Conservation (phyloP, 2,888 invertebrate species). For the Mantis religiosa region DNA sequence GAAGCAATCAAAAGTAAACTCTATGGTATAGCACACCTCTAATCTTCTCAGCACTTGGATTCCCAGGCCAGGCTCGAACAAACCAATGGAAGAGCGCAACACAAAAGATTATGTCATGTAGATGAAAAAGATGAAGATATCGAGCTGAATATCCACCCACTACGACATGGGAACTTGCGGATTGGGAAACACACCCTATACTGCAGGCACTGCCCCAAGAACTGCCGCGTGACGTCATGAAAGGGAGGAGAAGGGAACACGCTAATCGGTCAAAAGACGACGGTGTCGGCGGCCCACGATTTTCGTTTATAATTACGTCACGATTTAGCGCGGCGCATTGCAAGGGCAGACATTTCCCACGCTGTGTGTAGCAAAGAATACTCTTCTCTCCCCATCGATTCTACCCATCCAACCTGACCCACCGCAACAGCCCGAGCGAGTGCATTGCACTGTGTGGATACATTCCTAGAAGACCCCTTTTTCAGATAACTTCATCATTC, state of each 20-base stretch:
- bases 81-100: no score
- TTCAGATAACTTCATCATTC: no score
- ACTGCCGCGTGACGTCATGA: background rate
- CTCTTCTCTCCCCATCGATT: background rate
- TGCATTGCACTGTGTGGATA: background rate
- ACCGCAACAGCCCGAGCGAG: background rate
- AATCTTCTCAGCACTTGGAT: no score
- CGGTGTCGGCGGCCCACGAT: background rate
- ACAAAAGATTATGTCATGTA: no score
- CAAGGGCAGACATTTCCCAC: background rate
- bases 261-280: background rate
- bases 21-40: no score
- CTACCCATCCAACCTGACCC: background rate
- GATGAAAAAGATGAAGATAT: no score
- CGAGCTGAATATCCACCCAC: no score
- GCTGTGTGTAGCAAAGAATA: background rate
- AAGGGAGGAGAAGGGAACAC: background rate
- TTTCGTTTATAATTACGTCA: background rate
- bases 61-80: no score
- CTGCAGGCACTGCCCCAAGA: background rate
- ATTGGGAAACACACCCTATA: background rate
- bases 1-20: no score
- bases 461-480: no score
- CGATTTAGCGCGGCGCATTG: background rate
- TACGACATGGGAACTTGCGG: no score